Evolutionary conservation across 2,113 vertebrate species (phyloP).

Genomic region (Microtus richardsoni): DNA sequence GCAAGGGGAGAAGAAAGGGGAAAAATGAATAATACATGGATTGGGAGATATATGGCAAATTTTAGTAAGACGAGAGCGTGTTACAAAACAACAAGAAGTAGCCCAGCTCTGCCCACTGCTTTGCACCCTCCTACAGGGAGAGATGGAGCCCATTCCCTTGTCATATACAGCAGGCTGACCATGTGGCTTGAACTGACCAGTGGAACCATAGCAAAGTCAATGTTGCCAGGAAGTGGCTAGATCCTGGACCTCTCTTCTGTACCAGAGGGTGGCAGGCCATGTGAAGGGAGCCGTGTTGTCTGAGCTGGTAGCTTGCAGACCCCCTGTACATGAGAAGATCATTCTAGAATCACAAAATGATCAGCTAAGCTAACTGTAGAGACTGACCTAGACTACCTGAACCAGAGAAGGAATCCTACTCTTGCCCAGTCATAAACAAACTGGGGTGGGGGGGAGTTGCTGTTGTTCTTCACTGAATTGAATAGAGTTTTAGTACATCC

Average conservation of each 20-base stretch:
- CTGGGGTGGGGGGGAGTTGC: not conserved
- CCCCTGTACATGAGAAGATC: not conserved
- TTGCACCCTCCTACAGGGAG: not conserved
- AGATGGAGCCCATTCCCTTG: not conserved
- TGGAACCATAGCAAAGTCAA: not conserved
- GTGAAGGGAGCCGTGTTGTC: rapidly evolving
- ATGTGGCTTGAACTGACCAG: not conserved
- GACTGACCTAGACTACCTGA: no score
- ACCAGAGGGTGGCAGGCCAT: not conserved
- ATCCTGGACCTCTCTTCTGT: not conserved
- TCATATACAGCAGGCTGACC: not conserved
- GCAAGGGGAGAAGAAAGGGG: not conserved
- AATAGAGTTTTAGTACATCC: not conserved
- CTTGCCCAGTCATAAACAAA: not conserved
- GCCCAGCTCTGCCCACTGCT: not conserved
- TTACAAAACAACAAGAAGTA: not conserved
- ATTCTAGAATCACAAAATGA: not conserved
- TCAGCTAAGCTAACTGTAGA: not conserved
- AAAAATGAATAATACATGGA: not conserved
- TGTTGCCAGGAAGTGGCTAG: not conserved
- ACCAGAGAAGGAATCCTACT: not conserved
- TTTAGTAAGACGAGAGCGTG: not conserved
- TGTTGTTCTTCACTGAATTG: not conserved
- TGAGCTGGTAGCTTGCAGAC: not conserved
- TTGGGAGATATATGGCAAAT: not conserved